phyloP scores from a whole-genome alignment of 2,888 invertebrate species.

The Eristalis intricaria region DNA sequence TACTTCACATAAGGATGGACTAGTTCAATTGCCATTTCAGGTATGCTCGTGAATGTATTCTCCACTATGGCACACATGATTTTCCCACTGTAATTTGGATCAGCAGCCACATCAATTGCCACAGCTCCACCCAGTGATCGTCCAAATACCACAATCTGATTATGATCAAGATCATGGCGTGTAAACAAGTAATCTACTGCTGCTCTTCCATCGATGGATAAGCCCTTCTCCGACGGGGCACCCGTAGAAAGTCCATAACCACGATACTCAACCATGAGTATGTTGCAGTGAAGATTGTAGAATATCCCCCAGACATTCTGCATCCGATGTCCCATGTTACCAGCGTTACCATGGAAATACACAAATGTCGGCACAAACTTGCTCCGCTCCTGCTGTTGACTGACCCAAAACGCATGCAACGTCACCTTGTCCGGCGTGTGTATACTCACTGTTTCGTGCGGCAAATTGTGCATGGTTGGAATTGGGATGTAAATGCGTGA shows the following conservation, averaged over 20 bases:
- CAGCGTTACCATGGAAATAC: slow-evolving; percentile 98
- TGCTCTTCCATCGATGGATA: slow-evolving; percentile 93
- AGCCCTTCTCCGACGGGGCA: slow-evolving; percentile 91
- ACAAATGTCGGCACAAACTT: slow-evolving; percentile 90
- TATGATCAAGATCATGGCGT: slow-evolving; percentile 91
- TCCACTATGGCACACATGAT: slow-evolving; percentile 95
- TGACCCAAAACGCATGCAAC: slow-evolving; percentile 91
- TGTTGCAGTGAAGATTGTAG: slow-evolving; percentile 90
- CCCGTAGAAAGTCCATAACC: slow-evolving; percentile 97
- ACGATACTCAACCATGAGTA: slow-evolving; percentile 96
- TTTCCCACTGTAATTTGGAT: slow-evolving; percentile 88
- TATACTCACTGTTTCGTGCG: slow-evolving; percentile 91
- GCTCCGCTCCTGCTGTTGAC: slow-evolving; percentile 86
- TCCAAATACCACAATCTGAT: slow-evolving; percentile 94
- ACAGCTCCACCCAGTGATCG: slow-evolving; percentile 94
- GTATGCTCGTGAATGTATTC: slow-evolving; percentile 97
- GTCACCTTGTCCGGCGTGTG: slow-evolving; percentile 89
- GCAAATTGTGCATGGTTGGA: slow-evolving; percentile 92
- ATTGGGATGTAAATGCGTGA: slow-evolving; percentile 93
- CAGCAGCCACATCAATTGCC: slow-evolving; percentile 92
- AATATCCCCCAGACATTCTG: slow-evolving; percentile 94
- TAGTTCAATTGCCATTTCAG: slow-evolving; percentile 93
- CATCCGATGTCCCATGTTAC: slow-evolving; percentile 96
- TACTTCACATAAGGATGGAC: slow-evolving; percentile 85
- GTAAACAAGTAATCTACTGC: slow-evolving; percentile 92